A percentile compares a stretch with the other conserved stretches of the same genome.
Conservation (phyloP, 2,113 vertebrate species). For the Tringa solitaria region DNA sequence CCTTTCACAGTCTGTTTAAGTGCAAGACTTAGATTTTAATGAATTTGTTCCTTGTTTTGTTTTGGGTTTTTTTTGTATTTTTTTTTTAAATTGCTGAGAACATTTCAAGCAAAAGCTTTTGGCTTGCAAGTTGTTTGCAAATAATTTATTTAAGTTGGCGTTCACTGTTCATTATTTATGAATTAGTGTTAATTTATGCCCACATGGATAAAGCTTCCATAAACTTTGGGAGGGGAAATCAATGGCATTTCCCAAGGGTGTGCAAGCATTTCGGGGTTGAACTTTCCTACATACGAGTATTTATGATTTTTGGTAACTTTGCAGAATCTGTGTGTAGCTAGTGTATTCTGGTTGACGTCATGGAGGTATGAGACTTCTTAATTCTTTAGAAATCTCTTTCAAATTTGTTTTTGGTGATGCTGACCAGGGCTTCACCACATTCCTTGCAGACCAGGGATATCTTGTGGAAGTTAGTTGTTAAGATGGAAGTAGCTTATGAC, state of each 20-base stretch:
- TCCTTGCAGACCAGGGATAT: background rate
- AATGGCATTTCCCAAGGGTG: background rate
- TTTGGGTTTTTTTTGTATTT: no score
- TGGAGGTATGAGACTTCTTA: background rate
- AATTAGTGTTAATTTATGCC: background rate
- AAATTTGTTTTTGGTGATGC: background rate
- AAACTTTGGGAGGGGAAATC: background rate
- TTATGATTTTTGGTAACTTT: background rate
- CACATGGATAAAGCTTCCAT: background rate
- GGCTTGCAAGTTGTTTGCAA: background rate
- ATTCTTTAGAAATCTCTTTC: background rate
- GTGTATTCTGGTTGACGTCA: background rate
- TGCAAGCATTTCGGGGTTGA: background rate
- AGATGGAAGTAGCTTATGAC: constrained; percentile 15
- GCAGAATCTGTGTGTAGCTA: background rate
- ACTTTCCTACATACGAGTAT: background rate
- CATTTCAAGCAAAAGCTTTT: background rate
- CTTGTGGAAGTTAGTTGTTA: background rate
- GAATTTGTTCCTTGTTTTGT: background rate
- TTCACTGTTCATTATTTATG: background rate
- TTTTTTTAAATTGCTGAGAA: background rate
- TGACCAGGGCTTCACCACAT: background rate
- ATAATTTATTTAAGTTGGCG: background rate
- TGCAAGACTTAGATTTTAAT: background rate
- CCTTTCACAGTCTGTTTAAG: background rate